A percentile compares a stretch with the other conserved stretches of the same genome.
Conservation (phyloP, 2,113 vertebrate genomes). For the Panthera tigris region DNA sequence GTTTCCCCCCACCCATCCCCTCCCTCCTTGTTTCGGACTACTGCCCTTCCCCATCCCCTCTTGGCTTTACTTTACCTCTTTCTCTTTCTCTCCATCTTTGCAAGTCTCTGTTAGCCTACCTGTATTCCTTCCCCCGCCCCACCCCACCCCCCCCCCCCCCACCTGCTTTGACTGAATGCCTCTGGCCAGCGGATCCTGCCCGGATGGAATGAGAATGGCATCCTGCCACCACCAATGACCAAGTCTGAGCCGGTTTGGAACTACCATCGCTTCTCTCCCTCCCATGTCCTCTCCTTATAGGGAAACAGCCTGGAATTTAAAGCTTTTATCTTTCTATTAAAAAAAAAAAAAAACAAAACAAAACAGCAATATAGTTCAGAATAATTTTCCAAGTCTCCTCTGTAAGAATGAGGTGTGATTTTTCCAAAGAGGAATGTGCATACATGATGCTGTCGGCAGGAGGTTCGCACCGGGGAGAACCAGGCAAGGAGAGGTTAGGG, state of each 20-base stretch:
- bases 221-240: slow-evolving; percentile 17
- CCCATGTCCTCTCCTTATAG: background rate
- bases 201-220: slow-evolving; percentile 61
- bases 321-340: background rate
- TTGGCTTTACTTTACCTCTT: background rate
- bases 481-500: background rate
- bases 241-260: slow-evolving; percentile 49
- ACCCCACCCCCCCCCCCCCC: no score
- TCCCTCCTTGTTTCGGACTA: slow-evolving; percentile 61
- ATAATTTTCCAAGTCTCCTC: background rate
- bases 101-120: background rate
- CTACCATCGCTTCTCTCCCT: slow-evolving; percentile 20
- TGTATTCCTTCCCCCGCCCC: background rate
- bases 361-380: background rate
- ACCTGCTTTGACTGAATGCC: slow-evolving; percentile 68
- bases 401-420: background rate
- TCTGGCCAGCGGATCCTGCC: slow-evolving; percentile 41
- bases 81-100: background rate
- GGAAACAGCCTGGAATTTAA: slow-evolving; percentile 77
- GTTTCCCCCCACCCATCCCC: background rate
- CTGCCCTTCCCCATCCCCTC: slow-evolving; percentile 10
- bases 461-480: background rate
- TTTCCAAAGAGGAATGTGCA: slow-evolving; percentile 41
- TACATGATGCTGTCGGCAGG: background rate
- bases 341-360: background rate